Conservation (phyloP, 2,797 vertebrate species). For the Psittacula echo region DNA sequence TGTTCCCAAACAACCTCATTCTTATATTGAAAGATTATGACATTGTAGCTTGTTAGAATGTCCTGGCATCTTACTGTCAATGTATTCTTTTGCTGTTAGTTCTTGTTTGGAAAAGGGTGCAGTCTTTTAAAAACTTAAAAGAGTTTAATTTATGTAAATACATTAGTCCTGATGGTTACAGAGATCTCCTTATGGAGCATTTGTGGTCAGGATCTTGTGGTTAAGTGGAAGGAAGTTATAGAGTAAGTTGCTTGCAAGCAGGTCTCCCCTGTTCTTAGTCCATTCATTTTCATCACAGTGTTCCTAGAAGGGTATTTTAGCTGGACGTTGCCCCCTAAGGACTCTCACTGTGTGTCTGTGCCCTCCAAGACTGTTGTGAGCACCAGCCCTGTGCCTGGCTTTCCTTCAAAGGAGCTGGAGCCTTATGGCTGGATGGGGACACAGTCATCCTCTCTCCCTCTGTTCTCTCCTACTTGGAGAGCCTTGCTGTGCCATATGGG, state of each 20-base stretch:
- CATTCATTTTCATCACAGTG: background rate
- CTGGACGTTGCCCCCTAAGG: background rate
- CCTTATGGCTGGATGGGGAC: background rate
- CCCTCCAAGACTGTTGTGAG: background rate
- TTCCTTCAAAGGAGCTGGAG: background rate
- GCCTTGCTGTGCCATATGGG: slow-evolving; percentile 10
- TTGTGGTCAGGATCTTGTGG: background rate
- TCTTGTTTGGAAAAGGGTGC: background rate
- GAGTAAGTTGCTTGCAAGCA: background rate
- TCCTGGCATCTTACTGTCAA: background rate
- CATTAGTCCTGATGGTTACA: background rate
- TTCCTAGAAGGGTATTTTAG: background rate
- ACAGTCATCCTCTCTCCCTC: background rate
- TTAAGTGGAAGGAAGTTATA: background rate
- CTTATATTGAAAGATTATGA: background rate
- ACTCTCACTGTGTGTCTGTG: background rate
- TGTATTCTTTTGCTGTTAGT: background rate
- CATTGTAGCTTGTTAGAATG: background rate
- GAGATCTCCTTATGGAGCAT: background rate
- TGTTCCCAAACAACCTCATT: background rate
- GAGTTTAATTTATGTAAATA: background rate
- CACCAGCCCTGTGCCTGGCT: background rate
- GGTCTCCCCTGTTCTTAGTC: background rate
- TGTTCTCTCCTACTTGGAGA: background rate
- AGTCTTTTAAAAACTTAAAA: background rate